phyloP scores from a whole-genome alignment of 2,797 vertebrate genomes.

The Falco peregrinus region DNA sequence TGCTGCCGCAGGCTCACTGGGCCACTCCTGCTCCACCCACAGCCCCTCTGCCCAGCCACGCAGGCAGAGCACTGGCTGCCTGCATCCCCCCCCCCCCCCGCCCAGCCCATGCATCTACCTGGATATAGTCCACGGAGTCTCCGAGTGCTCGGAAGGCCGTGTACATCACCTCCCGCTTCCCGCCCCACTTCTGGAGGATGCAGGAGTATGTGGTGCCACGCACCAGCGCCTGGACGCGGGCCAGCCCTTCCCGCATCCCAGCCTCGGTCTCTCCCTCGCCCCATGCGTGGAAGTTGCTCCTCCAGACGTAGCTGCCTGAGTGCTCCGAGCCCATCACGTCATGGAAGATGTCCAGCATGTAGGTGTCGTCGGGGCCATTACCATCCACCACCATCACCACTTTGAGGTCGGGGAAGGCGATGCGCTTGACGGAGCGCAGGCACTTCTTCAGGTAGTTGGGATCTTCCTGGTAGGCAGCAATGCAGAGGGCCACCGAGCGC shows the following conservation, averaged over 20 bases:
- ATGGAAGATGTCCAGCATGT: constrained; percentile 98
- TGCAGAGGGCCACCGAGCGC: constrained; percentile 90
- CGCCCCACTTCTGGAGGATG: constrained; percentile 97
- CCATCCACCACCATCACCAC: constrained; percentile 98
- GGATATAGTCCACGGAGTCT: constrained; percentile 93
- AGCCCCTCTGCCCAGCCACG: fast-evolving
- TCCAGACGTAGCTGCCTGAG: constrained; percentile 89
- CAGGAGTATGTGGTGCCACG: constrained; percentile 86
- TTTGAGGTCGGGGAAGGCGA: constrained; percentile 91
- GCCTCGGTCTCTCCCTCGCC: constrained; percentile 80
- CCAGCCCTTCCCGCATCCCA: constrained; percentile 82
- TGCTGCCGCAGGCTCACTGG: fast-evolving
- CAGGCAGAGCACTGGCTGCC: fast-evolving
- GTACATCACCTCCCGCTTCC: constrained; percentile 99
- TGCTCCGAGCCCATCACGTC: constrained; percentile 90
- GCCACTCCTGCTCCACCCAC: not conserved
- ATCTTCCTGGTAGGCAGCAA: constrained; percentile 96
- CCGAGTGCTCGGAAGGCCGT: constrained; percentile 95
- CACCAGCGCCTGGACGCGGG: constrained; percentile 81
- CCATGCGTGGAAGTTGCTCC: constrained; percentile 88
- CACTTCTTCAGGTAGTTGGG: constrained; percentile 96
- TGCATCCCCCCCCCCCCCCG: fast-evolving
- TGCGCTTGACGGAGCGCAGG: constrained; percentile 87
- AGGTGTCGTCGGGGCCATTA: constrained; percentile 89
- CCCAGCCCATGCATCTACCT: constrained; percentile 78